Conservation (phyloP, 2,113 vertebrate species). For the Sturnus vulgaris region DNA sequence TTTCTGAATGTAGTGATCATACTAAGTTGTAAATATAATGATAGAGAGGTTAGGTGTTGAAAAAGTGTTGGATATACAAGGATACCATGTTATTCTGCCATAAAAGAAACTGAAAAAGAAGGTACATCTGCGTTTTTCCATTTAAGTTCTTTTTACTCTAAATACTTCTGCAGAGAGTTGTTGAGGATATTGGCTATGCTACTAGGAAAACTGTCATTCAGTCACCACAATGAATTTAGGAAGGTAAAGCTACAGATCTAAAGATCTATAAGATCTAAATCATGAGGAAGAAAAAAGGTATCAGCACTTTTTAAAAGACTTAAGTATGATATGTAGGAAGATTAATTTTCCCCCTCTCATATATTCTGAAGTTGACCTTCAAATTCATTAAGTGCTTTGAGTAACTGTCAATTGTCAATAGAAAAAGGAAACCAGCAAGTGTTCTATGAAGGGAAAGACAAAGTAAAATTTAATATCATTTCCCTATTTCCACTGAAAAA, state of each 20-base stretch:
- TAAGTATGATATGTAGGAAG: background rate
- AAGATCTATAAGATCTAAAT: no score
- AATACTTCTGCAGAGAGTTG: background rate
- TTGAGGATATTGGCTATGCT: background rate
- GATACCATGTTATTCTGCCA: background rate
- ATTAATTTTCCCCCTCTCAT: background rate
- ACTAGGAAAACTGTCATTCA: background rate
- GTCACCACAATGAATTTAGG: background rate
- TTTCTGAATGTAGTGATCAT: background rate
- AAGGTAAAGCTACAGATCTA: background rate
- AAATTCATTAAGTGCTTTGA: background rate
- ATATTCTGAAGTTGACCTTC: background rate
- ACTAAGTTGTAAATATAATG: background rate
- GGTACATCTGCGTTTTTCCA: background rate
- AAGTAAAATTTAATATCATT: background rate
- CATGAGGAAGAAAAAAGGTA: background rate
- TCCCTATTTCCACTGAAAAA: background rate
- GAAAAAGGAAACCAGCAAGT: background rate
- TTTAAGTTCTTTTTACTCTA: background rate
- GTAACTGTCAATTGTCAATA: background rate
- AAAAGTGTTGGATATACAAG: background rate
- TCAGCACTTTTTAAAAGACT: background rate
- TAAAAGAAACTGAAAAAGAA: background rate
- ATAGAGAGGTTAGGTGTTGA: background rate
- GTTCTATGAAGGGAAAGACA: background rate